Evolutionary conservation across 1,140 invertebrate species (phyloP).

Genomic region (Atta colombica): DNA sequence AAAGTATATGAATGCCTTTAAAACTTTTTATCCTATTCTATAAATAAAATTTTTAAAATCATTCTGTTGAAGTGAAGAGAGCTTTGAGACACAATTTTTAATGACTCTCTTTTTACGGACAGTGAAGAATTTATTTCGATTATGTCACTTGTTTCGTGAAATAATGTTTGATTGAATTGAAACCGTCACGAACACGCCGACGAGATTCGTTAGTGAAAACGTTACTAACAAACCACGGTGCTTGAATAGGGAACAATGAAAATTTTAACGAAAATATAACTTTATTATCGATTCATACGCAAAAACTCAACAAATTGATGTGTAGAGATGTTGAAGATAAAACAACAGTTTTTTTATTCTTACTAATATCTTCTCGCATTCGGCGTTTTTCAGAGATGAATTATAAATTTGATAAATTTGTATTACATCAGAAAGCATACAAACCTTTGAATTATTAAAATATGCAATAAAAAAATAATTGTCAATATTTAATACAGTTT

Average conservation of each 20-base stretch:
- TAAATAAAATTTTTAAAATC: not conserved
- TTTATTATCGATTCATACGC: conserved; percentile 33
- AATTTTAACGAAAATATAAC: conserved; percentile 50
- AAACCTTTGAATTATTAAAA: not conserved
- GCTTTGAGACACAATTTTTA: conserved; percentile 18
- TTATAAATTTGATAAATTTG: not conserved
- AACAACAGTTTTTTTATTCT: not conserved
- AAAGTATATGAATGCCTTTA: not conserved
- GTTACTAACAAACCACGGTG: conserved; percentile 36
- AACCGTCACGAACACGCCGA: conserved; percentile 2
- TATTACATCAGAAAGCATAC: not conserved
- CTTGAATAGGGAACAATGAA: conserved; percentile 38
- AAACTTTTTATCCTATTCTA: not conserved
- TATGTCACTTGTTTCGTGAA: conserved; percentile 32
- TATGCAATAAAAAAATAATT: not conserved
- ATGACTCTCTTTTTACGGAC: not conserved
- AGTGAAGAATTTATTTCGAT: conserved; percentile 36
- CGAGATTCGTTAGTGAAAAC: conserved; percentile 43
- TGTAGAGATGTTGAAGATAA: conserved; percentile 6
- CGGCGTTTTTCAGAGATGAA: not conserved
- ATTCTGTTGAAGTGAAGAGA: not conserved
- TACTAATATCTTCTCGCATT: not conserved
- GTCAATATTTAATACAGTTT: not conserved
- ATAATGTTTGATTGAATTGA: conserved; percentile 53
- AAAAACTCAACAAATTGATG: not conserved